Evolutionary conservation across 2,888 invertebrate species (phyloP), one percentile per base, ranked within the genome.

Genomic region (Laothoe populi): DNA sequence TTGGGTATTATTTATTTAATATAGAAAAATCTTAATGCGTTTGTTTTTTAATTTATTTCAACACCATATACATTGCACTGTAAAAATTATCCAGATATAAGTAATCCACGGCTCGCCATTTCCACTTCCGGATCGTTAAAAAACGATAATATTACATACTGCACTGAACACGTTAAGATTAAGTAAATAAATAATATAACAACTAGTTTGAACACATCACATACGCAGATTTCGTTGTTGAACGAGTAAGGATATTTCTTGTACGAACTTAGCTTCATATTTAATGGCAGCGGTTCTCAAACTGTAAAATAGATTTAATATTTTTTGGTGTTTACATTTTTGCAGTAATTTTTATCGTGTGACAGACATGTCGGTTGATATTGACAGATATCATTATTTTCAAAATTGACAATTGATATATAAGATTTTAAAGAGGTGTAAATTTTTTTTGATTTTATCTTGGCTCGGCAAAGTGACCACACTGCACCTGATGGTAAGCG

Each of bases 121-220:
- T 89, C 85, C 68, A 88, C 64, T 42, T 86, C 86, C 10, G 71
- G 70, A 16, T 84, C 71, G 2, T 78, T 67, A 21, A 76, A 70
- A 0, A 80, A 10, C 31, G 71, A 67, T 16, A 85, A 60, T 57
- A 88, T 73, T 0, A 84, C 49, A 63, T 82, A 88, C 66, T 86
- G 83, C 0, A 82, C 65, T 1, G 68, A 67, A 31, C 70, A 72
- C 86, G 90, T 90, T 0, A 89, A 7, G 1, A 85, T 26, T 8
- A 88, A 76, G 48, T 84, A 79, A 0, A 83, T 3, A 0, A 78
- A 4, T 1, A 87, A 69, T 5, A 78, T 79, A 0, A 75, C 53
- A 3, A 77, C 64, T 81, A 81, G 87, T 66, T 66, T 73, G 2
- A 80, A 10, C 0, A 82, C 60, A 21, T 86, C 88, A 1, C 62